phyloP scores from a whole-genome alignment of 1,140 invertebrate species.

The Venustaconcha ellipsiformis region DNA sequence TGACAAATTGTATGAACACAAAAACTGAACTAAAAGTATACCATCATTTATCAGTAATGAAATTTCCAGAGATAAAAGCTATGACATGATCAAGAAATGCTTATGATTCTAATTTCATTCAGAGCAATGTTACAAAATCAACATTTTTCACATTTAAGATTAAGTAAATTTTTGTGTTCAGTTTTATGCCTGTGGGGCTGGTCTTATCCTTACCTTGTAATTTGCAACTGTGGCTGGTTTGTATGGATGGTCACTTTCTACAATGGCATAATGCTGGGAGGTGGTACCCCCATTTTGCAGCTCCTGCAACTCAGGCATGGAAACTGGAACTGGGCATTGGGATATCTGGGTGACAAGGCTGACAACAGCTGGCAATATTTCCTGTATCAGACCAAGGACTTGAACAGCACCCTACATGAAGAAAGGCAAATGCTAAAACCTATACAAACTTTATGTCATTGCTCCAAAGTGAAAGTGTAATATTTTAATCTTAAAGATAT shows the following conservation, averaged over 20 bases:
- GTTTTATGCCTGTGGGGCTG: no score
- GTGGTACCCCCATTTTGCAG: constrained; percentile 72
- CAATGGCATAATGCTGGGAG: constrained; percentile 86
- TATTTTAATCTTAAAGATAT: neutral
- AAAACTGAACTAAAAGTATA: no score
- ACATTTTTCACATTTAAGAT: no score
- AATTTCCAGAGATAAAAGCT: no score
- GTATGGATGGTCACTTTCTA: constrained; percentile 98
- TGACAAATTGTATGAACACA: no score
- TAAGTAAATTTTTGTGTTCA: no score
- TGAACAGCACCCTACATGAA: constrained; percentile 83
- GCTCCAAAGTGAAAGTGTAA: neutral
- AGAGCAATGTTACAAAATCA: no score
- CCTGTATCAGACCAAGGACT: constrained; percentile 89
- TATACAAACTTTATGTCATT: neutral
- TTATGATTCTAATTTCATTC: no score
- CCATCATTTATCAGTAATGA: no score
- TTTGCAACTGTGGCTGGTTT: constrained; percentile 88
- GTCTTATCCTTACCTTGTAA: constrained; percentile 76
- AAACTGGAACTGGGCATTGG: constrained; percentile 22
- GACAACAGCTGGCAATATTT: constrained; percentile 90
- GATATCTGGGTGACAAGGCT: constrained; percentile 79
- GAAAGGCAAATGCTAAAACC: neutral
- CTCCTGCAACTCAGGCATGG: constrained; percentile 23
- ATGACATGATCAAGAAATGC: no score